phyloP scores from a whole-genome alignment of 2,888 invertebrate genomes.

The Epinotia bilunana region DNA sequence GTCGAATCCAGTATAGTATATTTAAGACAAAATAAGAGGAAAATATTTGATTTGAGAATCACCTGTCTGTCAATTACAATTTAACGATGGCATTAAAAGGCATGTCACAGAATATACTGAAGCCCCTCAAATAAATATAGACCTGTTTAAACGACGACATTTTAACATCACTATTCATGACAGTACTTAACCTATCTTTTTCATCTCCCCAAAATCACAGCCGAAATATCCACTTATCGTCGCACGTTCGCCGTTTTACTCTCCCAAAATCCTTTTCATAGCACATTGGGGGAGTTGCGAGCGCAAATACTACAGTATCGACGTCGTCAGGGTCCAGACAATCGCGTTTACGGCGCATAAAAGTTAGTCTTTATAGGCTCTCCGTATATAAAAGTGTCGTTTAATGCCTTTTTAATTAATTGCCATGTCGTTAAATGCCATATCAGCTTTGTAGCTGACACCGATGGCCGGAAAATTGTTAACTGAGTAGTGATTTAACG shows the following conservation, averaged over 20 bases:
- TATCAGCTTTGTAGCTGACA: constrained; percentile 79
- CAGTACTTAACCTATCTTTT: constrained; percentile 16
- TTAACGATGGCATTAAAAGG: no score
- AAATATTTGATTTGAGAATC: no score
- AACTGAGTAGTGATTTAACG: constrained; percentile 79
- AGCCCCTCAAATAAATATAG: not conserved
- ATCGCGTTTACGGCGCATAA: constrained; percentile 84
- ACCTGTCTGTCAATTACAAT: no score
- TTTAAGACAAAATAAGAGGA: no score
- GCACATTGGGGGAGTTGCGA: constrained; percentile 57
- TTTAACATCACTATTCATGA: constrained; percentile 21
- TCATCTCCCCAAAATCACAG: constrained; percentile 33
- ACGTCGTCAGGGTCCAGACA: constrained; percentile 78
- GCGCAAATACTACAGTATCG: constrained; percentile 63
- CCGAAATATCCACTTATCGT: constrained; percentile 34
- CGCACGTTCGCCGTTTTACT: constrained; percentile 58
- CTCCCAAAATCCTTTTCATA: constrained; percentile 58
- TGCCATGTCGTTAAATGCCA: constrained; percentile 80
- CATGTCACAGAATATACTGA: not conserved
- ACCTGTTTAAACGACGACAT: not conserved
- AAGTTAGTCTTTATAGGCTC: constrained; percentile 84
- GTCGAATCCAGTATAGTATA: no score
- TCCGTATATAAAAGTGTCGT: constrained; percentile 82
- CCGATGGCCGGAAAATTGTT: constrained; percentile 78
- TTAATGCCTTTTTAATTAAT: constrained; percentile 84